These are phyloP conservation scores for Solenopsis invicta DNA, from an alignment of 1,140 invertebrate species.

Conservation along the genomic window DNA sequence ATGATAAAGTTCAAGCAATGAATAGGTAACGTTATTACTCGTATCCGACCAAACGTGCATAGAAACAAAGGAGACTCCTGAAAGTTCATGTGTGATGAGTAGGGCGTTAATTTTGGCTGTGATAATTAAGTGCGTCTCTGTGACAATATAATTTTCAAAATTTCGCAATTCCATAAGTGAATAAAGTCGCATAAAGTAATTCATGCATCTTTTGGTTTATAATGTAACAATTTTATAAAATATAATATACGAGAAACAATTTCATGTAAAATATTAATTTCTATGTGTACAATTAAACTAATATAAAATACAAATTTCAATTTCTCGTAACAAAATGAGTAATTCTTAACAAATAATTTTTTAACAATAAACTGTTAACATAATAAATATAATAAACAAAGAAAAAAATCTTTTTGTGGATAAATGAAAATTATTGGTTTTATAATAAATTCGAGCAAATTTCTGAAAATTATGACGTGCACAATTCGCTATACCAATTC, in stretches of 20 bases:
- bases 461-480: background rate
- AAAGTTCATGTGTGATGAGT: constrained; percentile 29
- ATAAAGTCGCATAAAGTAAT: background rate
- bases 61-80: constrained; percentile 24
- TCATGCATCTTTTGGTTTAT: background rate
- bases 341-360: background rate
- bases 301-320: background rate
- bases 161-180: constrained; percentile 5
- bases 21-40: constrained; percentile 50
- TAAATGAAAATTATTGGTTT: background rate
- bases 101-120: constrained; percentile 15
- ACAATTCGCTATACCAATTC: background rate
- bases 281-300: background rate
- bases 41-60: constrained; percentile 17
- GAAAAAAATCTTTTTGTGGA: background rate
- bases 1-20: constrained; percentile 52
- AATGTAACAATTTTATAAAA: background rate
- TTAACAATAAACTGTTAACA: background rate
- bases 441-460: background rate
- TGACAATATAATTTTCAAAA: constrained; percentile 9
- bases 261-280: background rate
- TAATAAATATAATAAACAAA: background rate
- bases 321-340: too few relatives aligned
- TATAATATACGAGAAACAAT: background rate
- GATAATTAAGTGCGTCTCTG: constrained; percentile 12